Conservation (phyloP, 2,888 invertebrate species). For the Drosophila neutralis region DNA sequence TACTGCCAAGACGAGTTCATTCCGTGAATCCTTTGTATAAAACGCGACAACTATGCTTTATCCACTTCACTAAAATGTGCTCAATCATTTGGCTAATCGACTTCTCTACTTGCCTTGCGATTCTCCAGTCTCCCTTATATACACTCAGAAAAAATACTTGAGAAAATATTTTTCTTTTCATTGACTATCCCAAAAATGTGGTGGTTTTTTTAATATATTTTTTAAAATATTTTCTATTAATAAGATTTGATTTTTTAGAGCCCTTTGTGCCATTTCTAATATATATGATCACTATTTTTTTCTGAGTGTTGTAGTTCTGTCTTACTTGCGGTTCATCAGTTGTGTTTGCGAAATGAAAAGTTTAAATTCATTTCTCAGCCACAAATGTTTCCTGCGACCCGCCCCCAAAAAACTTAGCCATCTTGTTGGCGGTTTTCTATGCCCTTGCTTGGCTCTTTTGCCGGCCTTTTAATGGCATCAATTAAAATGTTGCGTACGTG, state of each 20-base stretch:
- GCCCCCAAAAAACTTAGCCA: slow-evolving; percentile 11
- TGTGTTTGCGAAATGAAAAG: slow-evolving; percentile 33
- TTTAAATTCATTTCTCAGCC: slow-evolving; percentile 59
- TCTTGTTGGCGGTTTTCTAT: slow-evolving; percentile 14
- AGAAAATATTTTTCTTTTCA: not conserved
- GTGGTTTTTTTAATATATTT: not conserved
- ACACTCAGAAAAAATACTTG: not conserved
- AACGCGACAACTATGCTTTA: slow-evolving; percentile 24
- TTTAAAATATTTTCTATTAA: not conserved
- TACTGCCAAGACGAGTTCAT: slow-evolving; percentile 46
- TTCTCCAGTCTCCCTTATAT: not conserved
- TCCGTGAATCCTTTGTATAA: not conserved
- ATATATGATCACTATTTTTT: not conserved
- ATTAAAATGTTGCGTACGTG: slow-evolving; percentile 83
- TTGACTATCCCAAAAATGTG: not conserved
- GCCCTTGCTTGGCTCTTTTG: slow-evolving; percentile 24
- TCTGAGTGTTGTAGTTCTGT: not conserved
- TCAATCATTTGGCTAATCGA: slow-evolving; percentile 65
- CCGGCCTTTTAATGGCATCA: slow-evolving; percentile 76
- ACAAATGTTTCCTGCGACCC: slow-evolving; percentile 43
- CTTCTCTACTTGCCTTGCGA: not conserved
- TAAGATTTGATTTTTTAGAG: not conserved
- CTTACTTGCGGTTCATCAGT: slow-evolving; percentile 1
- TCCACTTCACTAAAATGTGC: slow-evolving; percentile 61
- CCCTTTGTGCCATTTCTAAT: not conserved